Conservation (phyloP, 1,140 invertebrate genomes). For the Drosophila punjabiensis region DNA sequence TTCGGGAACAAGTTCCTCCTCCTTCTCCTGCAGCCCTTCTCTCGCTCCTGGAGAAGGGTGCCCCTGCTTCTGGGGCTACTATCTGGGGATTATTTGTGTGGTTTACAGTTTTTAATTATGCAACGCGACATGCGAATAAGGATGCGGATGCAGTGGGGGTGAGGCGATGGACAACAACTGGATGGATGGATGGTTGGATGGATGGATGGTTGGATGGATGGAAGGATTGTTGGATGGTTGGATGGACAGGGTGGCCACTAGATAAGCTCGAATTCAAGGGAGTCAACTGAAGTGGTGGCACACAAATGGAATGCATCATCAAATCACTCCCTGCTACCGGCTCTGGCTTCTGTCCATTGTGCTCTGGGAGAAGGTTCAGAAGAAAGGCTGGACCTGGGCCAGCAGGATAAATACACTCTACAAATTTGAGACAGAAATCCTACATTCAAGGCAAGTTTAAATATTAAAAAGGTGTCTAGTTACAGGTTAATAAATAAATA, state of each 20-base stretch:
- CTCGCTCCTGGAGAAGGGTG: not conserved
- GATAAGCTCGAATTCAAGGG: conserved; percentile 56
- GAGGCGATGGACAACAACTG: conserved; percentile 1
- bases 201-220: not conserved
- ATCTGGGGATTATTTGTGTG: conserved; percentile 82
- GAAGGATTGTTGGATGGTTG: not conserved
- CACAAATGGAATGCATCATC: conserved; percentile 57
- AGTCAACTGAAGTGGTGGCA: conserved; percentile 66
- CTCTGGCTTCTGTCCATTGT: conserved; percentile 18
- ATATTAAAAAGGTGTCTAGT: not conserved
- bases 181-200: not conserved
- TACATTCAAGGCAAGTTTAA: not conserved
- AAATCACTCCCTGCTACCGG: conserved; percentile 24
- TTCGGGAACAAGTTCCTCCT: conserved; percentile 19
- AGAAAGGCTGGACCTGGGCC: not conserved
- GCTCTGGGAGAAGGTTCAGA: not conserved
- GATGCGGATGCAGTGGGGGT: not conserved
- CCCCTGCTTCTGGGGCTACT: conserved; percentile 43
- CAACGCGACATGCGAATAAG: conserved; percentile 62
- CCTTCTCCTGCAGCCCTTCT: not conserved
- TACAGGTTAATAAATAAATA: not conserved
- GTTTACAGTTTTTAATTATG: conserved; percentile 83
- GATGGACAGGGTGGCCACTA: conserved; percentile 17
- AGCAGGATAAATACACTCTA: not conserved
- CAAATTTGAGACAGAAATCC: not conserved